A percentile compares a stretch with the other conserved stretches of the same genome.
Evolutionary conservation across 1,140 invertebrate genomes (phyloP).

Genomic region (Hirudo medicinalis): DNA sequence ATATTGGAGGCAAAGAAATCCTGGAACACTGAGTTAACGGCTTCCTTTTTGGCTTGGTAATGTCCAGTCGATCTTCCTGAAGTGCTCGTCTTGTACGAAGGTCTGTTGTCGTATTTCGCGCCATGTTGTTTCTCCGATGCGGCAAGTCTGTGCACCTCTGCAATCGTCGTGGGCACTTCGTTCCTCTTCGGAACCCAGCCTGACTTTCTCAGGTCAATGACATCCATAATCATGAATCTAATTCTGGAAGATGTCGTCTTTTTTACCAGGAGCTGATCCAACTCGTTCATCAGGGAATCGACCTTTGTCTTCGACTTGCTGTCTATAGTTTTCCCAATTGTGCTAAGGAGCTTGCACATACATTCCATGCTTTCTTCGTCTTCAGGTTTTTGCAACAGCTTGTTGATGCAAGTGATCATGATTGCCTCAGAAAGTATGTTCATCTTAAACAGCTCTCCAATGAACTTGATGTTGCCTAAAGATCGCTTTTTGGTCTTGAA

Average conservation of each 20-base stretch:
- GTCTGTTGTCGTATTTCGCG: neutral
- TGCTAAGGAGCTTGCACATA: conserved; percentile 75
- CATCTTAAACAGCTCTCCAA: conserved; percentile 82
- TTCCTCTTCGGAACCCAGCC: conserved; percentile 70
- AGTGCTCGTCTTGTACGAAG: conserved; percentile 30
- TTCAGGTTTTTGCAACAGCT: conserved; percentile 52
- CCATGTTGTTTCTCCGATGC: neutral
- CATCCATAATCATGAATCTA: conserved; percentile 84
- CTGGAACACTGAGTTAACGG: too few relatives aligned
- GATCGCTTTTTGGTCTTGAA: conserved; percentile 62
- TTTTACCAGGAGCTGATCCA: conserved; percentile 16
- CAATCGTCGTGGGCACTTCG: conserved; percentile 79
- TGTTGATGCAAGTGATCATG: conserved; percentile 70
- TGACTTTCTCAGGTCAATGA: conserved; percentile 64
- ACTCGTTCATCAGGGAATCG: neutral
- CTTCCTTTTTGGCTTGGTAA: too few relatives aligned
- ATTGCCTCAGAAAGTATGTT: conserved; percentile 76
- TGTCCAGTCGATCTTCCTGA: too few relatives aligned
- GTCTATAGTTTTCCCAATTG: conserved; percentile 74
- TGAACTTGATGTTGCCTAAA: conserved; percentile 70
- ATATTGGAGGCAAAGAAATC: too few relatives aligned
- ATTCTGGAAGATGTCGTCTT: conserved; percentile 52
- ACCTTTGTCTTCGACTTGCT: too few relatives aligned
- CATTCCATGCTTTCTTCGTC: conserved; percentile 86
- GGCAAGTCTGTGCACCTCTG: conserved; percentile 76